These are phyloP conservation scores for Thecophora atra DNA, from an alignment of 2,888 invertebrate species.

Conservation along the genomic window DNA sequence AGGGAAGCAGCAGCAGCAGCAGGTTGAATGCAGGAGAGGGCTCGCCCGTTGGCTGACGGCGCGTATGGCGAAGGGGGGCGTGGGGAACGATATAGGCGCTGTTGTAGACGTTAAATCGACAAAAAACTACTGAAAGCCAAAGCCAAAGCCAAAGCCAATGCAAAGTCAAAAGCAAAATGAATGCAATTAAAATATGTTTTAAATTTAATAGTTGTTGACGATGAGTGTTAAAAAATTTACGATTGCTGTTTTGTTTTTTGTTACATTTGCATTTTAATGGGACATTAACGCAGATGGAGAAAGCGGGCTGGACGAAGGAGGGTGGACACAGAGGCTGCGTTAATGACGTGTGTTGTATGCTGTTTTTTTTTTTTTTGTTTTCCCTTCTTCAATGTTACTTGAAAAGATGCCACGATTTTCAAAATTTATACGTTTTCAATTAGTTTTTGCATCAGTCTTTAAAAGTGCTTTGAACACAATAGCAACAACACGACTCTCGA, in stretches of 20 bases:
- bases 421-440: slow-evolving; percentile 21
- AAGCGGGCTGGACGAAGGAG: background rate
- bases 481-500: no score
- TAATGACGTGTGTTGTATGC: background rate
- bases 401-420: background rate
- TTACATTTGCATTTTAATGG: slow-evolving; percentile 14
- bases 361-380: background rate
- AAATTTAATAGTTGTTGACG: slow-evolving; percentile 15
- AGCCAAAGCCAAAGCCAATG: background rate
- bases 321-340: no score
- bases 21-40: no score
- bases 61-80: no score
- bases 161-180: slow-evolving; percentile 1
- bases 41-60: no score
- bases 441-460: background rate
- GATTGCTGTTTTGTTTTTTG: slow-evolving; percentile 14
- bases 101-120: no score
- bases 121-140: background rate
- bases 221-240: slow-evolving; percentile 15
- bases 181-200: slow-evolving; percentile 18
- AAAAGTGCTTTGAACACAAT: no score
- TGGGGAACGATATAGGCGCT: no score
- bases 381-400: background rate
- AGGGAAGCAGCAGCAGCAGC: no score
- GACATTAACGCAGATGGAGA: background rate